These are phyloP conservation scores for Cinclus cinclus DNA, from an alignment of 2,113 vertebrate genomes.

Conservation along the genomic window DNA sequence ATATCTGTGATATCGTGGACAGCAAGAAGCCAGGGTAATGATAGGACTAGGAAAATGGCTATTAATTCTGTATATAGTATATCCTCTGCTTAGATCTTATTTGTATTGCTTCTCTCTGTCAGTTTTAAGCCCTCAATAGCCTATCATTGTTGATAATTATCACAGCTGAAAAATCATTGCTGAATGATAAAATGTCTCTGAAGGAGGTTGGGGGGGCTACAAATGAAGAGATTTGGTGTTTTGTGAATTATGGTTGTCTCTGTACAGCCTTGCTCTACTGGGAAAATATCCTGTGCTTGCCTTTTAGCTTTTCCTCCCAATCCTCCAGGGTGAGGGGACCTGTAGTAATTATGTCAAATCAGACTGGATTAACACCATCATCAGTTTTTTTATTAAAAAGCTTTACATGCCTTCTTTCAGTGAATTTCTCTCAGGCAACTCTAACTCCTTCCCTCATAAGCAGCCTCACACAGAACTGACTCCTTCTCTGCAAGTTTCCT, in stretches of 20 bases:
- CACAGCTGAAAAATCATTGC: not conserved
- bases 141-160: conserved; percentile 30
- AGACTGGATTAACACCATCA: too few species aligned
- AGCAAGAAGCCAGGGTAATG: not conserved
- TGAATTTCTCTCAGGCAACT: too few species aligned
- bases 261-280: not conserved
- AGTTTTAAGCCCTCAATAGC: not conserved
- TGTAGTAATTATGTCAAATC: too few species aligned
- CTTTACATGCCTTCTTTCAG: too few species aligned
- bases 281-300: not conserved
- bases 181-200: not conserved
- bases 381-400: too few species aligned
- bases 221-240: not conserved
- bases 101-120: not conserved
- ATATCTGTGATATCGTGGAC: not conserved
- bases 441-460: too few species aligned
- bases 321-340: not conserved
- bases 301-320: not conserved
- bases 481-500: too few species aligned
- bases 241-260: not conserved
- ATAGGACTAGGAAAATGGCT: not conserved
- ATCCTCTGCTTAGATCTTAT: not conserved
- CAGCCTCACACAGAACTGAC: too few species aligned
- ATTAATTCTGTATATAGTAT: not conserved
- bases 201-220: not conserved